Base-by-base conservation (phyloP, 2,113 vertebrate genomes). In the Ciconia stormi region DNA sequence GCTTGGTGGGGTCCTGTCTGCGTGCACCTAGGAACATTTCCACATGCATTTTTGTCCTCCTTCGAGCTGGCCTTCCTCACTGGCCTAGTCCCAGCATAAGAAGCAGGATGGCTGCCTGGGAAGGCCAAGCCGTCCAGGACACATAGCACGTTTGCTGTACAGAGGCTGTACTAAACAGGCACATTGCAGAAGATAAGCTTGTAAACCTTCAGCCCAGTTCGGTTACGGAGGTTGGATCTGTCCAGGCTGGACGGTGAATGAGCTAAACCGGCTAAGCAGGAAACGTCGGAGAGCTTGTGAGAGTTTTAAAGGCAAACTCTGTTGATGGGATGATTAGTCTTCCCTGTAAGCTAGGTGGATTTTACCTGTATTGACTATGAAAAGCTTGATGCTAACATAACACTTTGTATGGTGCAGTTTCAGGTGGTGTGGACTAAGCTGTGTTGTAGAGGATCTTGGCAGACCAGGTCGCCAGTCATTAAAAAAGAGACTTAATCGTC, bases 181-280 rank as follows among this genome's bases (percentile, higher is more conserved):
- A 12, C 32, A 3, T 12, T 11, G 26, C 13, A 42, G 47, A 52
- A 61, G 66, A 94, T 76, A 87, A 94, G 56, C 58, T 59, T 44
- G 53, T 5, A 5, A 82, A 91, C 84, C 87, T 92, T 95, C 91
- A 87, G 84, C 83, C 73, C 84, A 53, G 10, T 94, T 94, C 1
- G 0, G n/a, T 46, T 81, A 29, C 2, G 1, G 77, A 72, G 85
- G 63, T 50, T 62, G 81, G 30, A 20, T 90, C 46, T 22, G 44
- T 89, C 74, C 38, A 11, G 70, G 38, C 70, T 0, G 9, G 81
- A 79, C 3, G 0, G 25, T n/a, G 65, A 87, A 76, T 94, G 87
- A 77, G 62, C 87, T 88, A 74, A 97, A 94, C 91, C 5, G 1
- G 94, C 90, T 80, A 25, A 95, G 82, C 94, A 95, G 93, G 87